These are phyloP conservation scores for Clarias pachynema DNA, from an alignment of 2,797 vertebrate species.

Conservation along the genomic window DNA sequence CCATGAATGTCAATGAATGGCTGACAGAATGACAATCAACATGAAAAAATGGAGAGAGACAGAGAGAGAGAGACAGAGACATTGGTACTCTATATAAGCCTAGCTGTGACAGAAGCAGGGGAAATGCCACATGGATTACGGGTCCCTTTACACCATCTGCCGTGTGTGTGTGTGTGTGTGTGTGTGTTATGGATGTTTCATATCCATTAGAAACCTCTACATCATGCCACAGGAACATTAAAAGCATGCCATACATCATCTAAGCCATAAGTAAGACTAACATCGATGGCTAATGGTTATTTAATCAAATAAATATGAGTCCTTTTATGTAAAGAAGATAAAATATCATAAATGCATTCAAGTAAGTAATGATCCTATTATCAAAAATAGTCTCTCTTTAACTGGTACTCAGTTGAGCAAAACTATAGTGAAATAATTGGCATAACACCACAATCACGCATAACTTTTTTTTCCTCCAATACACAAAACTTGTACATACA, in stretches of 20 bases:
- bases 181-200: constrained; percentile 2
- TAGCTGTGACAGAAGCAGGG: constrained; percentile 47
- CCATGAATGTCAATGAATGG: constrained; percentile 24
- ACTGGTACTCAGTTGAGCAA: neutral
- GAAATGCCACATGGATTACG: constrained; percentile 60
- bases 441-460: neutral
- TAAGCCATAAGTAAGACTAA: neutral
- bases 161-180: constrained; percentile 42
- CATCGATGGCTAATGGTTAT: neutral
- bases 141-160: constrained; percentile 56
- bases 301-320: neutral
- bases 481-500: too few relatives aligned
- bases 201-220: constrained; percentile 1
- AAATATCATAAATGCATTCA: neutral
- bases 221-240: constrained; percentile 1
- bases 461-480: too few relatives aligned
- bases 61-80: constrained; percentile 57
- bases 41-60: constrained; percentile 53
- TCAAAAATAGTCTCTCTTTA: neutral
- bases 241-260: neutral
- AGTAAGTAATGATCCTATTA: neutral
- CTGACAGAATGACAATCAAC: constrained; percentile 58
- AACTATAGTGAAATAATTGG: neutral
- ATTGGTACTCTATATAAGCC: constrained; percentile 52
- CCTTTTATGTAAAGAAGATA: neutral